phyloP scores from a whole-genome alignment of 2,113 vertebrate genomes.

The Atractosteus spatula region DNA sequence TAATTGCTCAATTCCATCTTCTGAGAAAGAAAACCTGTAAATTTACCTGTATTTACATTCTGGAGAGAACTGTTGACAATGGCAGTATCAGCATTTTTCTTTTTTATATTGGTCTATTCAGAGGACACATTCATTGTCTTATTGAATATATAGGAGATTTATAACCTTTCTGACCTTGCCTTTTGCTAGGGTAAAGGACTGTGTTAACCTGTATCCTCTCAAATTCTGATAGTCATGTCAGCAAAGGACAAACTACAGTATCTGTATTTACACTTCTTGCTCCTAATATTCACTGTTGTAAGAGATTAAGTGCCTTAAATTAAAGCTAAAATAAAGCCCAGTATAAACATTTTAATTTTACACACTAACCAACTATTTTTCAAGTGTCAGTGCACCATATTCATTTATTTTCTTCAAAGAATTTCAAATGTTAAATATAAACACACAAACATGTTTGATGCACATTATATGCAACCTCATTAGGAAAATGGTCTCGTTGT shows the following conservation, averaged over 20 bases:
- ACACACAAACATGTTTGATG: no score
- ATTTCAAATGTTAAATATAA: no score
- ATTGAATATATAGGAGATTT: constrained; percentile 34
- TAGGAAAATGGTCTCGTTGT: no score
- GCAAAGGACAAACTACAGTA: neutral
- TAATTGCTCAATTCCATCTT: no score
- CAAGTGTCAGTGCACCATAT: no score
- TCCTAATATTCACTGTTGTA: no score
- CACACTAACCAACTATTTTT: no score
- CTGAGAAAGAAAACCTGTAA: constrained; percentile 4
- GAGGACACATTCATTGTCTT: constrained; percentile 49
- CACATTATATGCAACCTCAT: no score
- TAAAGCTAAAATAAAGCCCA: no score
- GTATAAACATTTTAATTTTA: no score
- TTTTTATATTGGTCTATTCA: constrained; percentile 28
- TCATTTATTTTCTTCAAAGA: no score
- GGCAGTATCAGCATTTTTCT: constrained; percentile 39
- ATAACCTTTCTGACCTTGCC: constrained; percentile 24
- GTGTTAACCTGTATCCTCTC: constrained; percentile 14
- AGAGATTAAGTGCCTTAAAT: no score
- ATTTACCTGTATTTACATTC: constrained; percentile 43
- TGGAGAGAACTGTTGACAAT: constrained; percentile 24
- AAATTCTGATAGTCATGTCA: constrained; percentile 3
- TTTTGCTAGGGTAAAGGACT: constrained; percentile 11
- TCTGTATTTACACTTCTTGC: neutral